Evolutionary conservation across 1,140 invertebrate genomes (phyloP).

Genomic region (Pararge aegeria): DNA sequence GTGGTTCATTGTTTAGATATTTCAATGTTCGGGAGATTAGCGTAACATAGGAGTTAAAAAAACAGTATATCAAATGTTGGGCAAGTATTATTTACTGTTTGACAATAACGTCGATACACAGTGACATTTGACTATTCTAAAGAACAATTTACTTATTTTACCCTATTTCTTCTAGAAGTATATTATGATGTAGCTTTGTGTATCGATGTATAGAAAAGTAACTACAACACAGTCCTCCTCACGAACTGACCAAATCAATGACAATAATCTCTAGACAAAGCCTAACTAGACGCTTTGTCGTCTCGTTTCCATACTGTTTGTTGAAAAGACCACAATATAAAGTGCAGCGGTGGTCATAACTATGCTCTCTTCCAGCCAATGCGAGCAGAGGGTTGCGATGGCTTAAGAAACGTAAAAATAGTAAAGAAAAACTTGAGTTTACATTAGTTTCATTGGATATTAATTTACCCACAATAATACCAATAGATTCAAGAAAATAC

Average conservation of each 20-base stretch:
- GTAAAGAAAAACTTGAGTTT: too few relatives aligned
- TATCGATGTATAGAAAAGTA: constrained; percentile 31
- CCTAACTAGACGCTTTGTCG: constrained; percentile 58
- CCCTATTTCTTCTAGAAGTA: constrained; percentile 7
- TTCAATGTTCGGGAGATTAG: constrained; percentile 38
- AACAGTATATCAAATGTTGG: constrained; percentile 38
- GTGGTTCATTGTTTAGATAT: constrained; percentile 45
- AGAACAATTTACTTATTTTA: constrained; percentile 8
- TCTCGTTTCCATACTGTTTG: constrained; percentile 49
- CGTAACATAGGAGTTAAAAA: constrained; percentile 45
- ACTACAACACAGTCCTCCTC: constrained; percentile 42
- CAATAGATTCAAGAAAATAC: too few relatives aligned
- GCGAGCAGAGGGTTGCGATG: not conserved
- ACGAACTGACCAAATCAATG: constrained; percentile 70
- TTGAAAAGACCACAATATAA: constrained; percentile 29
- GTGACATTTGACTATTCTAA: constrained; percentile 15
- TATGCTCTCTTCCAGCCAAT: not conserved
- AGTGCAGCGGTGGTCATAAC: constrained; percentile 42
- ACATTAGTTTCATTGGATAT: too few relatives aligned
- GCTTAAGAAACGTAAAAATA: too few relatives aligned
- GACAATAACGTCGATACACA: constrained; percentile 32
- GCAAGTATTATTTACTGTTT: constrained; percentile 41
- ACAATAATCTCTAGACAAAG: constrained; percentile 74
- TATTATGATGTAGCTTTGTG: constrained; percentile 24
- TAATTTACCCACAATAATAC: too few relatives aligned